phyloP scores from a whole-genome alignment of 2,797 vertebrate species.

The Alosa sapidissima region DNA sequence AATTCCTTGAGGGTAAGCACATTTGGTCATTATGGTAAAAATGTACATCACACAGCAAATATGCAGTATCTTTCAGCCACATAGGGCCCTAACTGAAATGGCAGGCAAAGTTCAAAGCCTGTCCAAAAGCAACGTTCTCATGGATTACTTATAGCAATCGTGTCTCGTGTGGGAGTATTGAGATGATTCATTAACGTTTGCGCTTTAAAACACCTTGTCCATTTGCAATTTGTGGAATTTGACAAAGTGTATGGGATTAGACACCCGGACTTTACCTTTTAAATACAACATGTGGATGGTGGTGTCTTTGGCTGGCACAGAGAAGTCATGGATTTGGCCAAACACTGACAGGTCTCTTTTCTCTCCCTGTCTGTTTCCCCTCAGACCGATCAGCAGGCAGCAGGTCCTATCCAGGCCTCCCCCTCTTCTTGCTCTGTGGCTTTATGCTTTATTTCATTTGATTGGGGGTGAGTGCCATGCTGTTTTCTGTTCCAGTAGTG shows the following conservation, averaged over 20 bases:
- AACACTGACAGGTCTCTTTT: not conserved
- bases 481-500: not conserved
- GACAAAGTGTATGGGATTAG: not conserved
- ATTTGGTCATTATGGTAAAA: not conserved
- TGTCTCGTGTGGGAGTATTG: no score
- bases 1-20: not conserved
- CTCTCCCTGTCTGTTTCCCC: not conserved
- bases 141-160: no score
- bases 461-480: not conserved
- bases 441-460: not conserved
- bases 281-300: not conserved
- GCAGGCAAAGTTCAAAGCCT: no score
- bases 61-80: no score
- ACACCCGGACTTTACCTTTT: not conserved
- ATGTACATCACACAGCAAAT: not conserved
- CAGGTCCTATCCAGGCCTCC: not conserved
- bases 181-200: no score
- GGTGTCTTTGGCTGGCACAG: not conserved
- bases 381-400: not conserved
- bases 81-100: no score
- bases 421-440: not conserved
- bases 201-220: no score
- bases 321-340: not conserved
- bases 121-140: no score
- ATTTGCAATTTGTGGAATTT: no score